These are phyloP conservation scores for Machimus rusticus DNA, from an alignment of 2,888 invertebrate genomes.

Conservation along the genomic window DNA sequence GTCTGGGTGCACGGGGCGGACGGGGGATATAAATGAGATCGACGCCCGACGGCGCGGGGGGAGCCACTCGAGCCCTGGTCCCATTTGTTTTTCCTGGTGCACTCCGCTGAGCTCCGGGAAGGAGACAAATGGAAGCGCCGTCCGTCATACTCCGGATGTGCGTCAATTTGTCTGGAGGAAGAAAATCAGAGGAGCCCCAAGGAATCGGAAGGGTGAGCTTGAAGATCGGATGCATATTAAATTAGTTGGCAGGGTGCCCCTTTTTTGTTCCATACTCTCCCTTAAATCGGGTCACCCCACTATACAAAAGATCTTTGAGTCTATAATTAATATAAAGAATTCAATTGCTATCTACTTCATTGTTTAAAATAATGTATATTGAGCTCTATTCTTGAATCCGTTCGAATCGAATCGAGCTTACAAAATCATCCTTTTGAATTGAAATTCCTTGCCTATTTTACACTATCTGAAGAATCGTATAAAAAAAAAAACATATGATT, in stretches of 20 bases:
- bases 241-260: not conserved
- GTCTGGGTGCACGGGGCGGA: not conserved
- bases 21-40: slow-evolving; percentile 5
- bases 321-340: too few species aligned
- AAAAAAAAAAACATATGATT: too few species aligned
- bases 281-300: not conserved
- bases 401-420: too few species aligned
- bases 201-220: not conserved
- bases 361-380: too few species aligned
- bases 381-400: too few species aligned
- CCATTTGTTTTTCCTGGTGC: slow-evolving; percentile 17
- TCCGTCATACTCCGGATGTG: slow-evolving; percentile 46
- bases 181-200: not conserved
- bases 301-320: too few species aligned
- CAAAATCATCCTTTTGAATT: too few species aligned
- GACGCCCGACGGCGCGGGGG: not conserved
- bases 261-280: not conserved
- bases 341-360: too few species aligned
- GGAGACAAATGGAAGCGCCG: slow-evolving; percentile 42
- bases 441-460: too few species aligned
- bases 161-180: slow-evolving; percentile 45
- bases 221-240: slow-evolving; percentile 24
- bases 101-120: not conserved
- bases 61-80: not conserved
- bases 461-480: too few species aligned